Conservation (phyloP, 2,113 vertebrate genomes). For the Hassar affinis region DNA sequence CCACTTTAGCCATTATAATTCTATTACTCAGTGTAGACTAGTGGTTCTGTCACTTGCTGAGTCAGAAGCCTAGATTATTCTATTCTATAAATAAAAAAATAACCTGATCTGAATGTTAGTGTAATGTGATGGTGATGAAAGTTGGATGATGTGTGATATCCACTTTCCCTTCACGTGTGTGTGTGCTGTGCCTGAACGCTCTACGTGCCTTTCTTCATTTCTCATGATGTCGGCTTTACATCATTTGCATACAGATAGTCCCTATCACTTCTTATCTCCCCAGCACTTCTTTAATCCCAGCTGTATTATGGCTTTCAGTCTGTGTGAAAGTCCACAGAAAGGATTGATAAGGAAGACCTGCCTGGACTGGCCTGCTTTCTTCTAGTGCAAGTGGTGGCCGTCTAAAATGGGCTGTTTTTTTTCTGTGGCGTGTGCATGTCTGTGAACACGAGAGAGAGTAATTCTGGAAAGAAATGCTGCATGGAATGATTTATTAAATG, state of each 20-base stretch:
- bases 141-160: neutral
- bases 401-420: neutral
- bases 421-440: neutral
- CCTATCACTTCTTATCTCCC: slow-evolving; percentile 10
- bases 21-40: neutral
- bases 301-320: neutral
- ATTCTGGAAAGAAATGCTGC: neutral
- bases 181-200: too few relatives aligned
- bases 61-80: neutral
- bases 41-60: neutral
- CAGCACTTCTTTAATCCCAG: neutral
- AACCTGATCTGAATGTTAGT: neutral
- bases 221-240: neutral
- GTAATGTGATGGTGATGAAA: neutral
- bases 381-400: neutral
- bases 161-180: neutral
- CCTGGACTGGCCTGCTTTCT: neutral
- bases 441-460: neutral
- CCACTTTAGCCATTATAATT: neutral
- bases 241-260: neutral
- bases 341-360: neutral
- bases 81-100: neutral
- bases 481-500: neutral
- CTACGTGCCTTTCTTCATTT: neutral
- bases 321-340: neutral